Base-by-base conservation (phyloP, 2,113 vertebrate genomes). In the Macaca nemestrina region DNA sequence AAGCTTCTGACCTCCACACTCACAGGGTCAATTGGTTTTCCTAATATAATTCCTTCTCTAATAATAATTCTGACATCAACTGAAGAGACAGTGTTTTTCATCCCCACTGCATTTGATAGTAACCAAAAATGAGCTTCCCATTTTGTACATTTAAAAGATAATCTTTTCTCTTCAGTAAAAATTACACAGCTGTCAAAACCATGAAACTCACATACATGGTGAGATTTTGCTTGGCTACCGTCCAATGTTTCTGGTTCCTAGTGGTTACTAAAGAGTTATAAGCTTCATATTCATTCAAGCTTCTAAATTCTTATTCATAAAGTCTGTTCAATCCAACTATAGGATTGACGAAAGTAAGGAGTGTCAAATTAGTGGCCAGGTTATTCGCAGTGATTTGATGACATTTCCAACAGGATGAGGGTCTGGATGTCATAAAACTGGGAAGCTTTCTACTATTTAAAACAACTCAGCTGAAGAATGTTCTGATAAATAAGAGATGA, bases 231-330 rank as follows among this genome's bases (percentile, higher is more conserved):
- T 72, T 16, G 25, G 55, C 95, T 96, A 32, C 35, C 89, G 85
- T 89, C 90, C 1, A 32, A 40, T 73, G 20, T 57, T 52, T 68
- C 68, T 86, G 23, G n/a, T 55, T 92, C 40, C 0, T 70, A 30
- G 23, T 17, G 67, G 67, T 52, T 61, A 30, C 38, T 35, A 72
- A 64, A 1, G 38, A 78, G 52, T 97, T 98, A 94, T 78, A 90
- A 97, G 88, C 88, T 97, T 96, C 61, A 5, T 27, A 80, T 92
- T 97, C 30, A 43, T 75, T 98, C 83, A 90, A 83, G 64, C 93
- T 98, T 84, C 70, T 4, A 14, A 75, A 81, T 97, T 96, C 75
- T 83, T 94, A 59, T 90, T 87, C 75, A 32, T 43, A 92, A 87
- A 87, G 22, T 86, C 88, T 38, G 90, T 78, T 94, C 2, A 59